phyloP scores from a whole-genome alignment of 2,797 vertebrate genomes.

The Syngnathus rostellatus region DNA sequence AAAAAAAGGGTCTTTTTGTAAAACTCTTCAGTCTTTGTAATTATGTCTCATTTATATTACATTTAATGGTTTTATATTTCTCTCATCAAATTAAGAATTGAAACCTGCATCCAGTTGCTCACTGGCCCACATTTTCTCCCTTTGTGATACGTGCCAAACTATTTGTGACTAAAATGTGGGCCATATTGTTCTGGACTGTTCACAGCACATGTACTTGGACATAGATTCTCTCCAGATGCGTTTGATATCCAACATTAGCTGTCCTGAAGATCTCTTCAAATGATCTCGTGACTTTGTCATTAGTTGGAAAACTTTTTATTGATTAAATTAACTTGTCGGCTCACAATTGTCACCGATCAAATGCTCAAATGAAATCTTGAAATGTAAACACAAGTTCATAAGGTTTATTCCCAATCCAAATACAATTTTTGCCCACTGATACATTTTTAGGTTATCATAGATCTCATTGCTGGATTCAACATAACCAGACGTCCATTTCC shows the following conservation, averaged over 20 bases:
- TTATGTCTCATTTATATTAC: neutral
- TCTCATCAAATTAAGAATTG: neutral
- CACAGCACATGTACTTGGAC: conserved; percentile 15
- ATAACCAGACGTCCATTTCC: conserved; percentile 1
- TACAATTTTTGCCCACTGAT: neutral
- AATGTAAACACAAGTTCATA: too few species aligned
- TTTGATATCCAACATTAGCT: conserved; percentile 35
- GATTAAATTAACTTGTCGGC: too few species aligned
- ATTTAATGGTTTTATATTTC: neutral
- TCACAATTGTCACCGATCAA: too few species aligned
- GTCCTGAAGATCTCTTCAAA: neutral
- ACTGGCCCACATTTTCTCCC: neutral
- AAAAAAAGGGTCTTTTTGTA: too few species aligned
- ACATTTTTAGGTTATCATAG: neutral
- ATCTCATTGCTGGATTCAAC: neutral
- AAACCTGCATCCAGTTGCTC: neutral
- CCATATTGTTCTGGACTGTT: conserved; percentile 20
- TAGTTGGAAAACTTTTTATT: conserved; percentile 37
- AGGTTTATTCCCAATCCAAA: too few species aligned
- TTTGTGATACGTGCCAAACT: neutral
- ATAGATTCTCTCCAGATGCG: conserved; percentile 46
- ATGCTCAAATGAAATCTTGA: too few species aligned
- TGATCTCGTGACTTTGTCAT: conserved; percentile 39
- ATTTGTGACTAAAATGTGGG: neutral
- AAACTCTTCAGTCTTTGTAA: neutral